A percentile compares a stretch with the other conserved stretches of the same genome.
Evolutionary conservation across 2,888 invertebrate genomes (phyloP).

Genomic region (Tryphoninae sp.): DNA sequence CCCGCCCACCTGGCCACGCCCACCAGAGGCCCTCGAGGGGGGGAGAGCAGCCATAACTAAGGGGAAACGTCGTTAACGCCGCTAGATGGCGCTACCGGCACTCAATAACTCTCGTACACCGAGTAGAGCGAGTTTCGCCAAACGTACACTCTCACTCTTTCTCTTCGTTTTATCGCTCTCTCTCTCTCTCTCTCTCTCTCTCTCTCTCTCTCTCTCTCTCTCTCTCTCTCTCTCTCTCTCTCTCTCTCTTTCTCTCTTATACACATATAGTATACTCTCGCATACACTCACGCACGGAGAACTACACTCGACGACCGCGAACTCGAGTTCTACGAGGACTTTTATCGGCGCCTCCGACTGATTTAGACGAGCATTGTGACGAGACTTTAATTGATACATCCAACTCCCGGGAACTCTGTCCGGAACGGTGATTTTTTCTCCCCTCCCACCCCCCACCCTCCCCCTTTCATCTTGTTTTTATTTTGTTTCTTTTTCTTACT

Average conservation of each 20-base stretch:
- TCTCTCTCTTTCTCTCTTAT: conserved; percentile 12
- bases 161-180: conserved; percentile 3
- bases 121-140: conserved; percentile 54
- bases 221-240: conserved; percentile 14
- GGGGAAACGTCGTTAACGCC: conserved; percentile 75
- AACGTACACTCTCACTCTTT: conserved; percentile 35
- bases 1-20: conserved; percentile 78
- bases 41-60: conserved; percentile 81
- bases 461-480: conserved; percentile 19
- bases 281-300: neutral
- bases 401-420: conserved; percentile 49
- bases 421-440: conserved; percentile 18
- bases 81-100: conserved; percentile 79
- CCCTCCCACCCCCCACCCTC: conserved; percentile 5
- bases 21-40: conserved; percentile 70
- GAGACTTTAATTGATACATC: conserved; percentile 65
- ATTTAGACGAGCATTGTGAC: conserved; percentile 65
- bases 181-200: conserved; percentile 5
- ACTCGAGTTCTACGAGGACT: conserved; percentile 68
- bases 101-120: conserved; percentile 64
- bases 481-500: conserved; percentile 20
- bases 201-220: conserved; percentile 15
- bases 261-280: neutral
- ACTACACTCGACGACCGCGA: conserved; percentile 38
- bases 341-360: conserved; percentile 70